These are phyloP conservation scores for Anodontia alba DNA, from an alignment of 2,888 invertebrate genomes.

Conservation along the genomic window DNA sequence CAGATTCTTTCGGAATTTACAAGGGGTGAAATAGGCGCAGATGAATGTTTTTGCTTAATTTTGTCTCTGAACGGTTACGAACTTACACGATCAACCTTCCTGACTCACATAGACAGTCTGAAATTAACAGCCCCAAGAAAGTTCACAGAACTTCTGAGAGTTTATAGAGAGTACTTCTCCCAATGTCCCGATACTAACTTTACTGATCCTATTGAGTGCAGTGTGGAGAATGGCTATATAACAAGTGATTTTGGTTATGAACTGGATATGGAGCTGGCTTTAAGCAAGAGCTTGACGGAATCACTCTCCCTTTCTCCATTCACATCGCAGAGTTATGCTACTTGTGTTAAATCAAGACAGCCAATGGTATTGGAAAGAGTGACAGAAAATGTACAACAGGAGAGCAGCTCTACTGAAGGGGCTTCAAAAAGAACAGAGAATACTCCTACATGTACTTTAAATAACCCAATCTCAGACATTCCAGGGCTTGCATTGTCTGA, in stretches of 20 bases:
- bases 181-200: slow-evolving; percentile 28
- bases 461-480: background rate
- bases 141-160: slow-evolving; percentile 46
- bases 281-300: background rate
- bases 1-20: slow-evolving; percentile 38
- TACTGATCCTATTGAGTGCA: slow-evolving; percentile 50
- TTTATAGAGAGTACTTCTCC: slow-evolving; percentile 58
- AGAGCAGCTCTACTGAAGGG: background rate
- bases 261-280: slow-evolving; percentile 63
- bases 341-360: background rate
- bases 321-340: background rate
- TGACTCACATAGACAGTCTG: slow-evolving; percentile 31
- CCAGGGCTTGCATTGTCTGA: background rate
- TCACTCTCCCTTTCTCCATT: background rate
- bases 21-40: slow-evolving; percentile 40
- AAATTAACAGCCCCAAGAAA: slow-evolving; percentile 29
- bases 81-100: slow-evolving; percentile 46
- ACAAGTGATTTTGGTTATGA: slow-evolving; percentile 62
- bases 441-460: too few relatives aligned
- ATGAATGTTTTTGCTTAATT: slow-evolving; percentile 70
- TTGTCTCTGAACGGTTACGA: slow-evolving; percentile 64
- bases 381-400: background rate
- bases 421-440: background rate
- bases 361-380: background rate
- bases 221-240: slow-evolving; percentile 64